Base-by-base conservation (phyloP, 2,888 invertebrate species). In the Diabrotica balteata region DNA sequence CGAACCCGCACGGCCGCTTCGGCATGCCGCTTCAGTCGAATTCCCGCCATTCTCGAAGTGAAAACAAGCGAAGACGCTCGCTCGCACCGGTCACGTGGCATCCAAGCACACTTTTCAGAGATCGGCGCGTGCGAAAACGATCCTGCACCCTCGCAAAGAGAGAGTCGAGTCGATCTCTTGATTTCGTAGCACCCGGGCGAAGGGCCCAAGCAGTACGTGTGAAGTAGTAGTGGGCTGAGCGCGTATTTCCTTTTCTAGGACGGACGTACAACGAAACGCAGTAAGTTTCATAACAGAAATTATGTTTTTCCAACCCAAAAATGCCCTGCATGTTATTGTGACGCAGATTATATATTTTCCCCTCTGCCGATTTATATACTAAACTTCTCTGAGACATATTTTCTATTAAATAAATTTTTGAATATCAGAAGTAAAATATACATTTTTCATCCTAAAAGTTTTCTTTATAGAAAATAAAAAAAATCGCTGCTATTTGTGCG, bases 41-140 rank as follows among this genome's bases (percentile, higher is more conserved):
- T 83, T 83, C 82, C 83, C 83, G 82, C 83, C 83, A 82, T 80
- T 81, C 81, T 58, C 62, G 65, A 61, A 65, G 61, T 58, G 17
- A 55, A 61, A 81, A 82, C 82, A 79, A 83, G 84, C 84, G 84
- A 80, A 81, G 79, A 82, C 83, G 84, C 84, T 84, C 69, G 49
- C 32, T 32, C 4, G 32, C 32, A 32, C 32, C 32, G 32, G 32
- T 32, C 32, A 32, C 32, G 32, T 32, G 32, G 32, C 61, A 55
- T 54, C 61, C 59, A 58, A 68, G 60, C 70, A 67, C 67, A 66
- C 60, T 55, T 57, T 57, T 59, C 50, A 62, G 63, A 66, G 63
- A 66, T 77, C 81, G 82, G 82, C 84, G 82, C 84, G 84, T 84
- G 81, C 82, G 80, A 61, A 66, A 17, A 62, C 68, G 52, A 10